Base-by-base conservation (phyloP, 1,140 invertebrate species). In the Leptinotarsa texana region DNA sequence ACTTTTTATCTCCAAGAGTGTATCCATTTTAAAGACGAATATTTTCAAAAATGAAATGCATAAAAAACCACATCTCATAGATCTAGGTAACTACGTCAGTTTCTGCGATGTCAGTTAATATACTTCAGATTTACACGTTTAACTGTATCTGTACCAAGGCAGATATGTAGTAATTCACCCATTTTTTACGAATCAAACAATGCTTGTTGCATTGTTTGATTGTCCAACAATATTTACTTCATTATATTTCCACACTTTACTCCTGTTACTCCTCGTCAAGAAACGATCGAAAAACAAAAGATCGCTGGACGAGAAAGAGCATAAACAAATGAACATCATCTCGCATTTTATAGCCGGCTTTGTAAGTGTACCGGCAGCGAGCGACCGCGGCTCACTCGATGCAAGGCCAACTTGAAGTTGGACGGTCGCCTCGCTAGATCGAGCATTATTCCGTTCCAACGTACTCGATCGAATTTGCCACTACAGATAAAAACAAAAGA, bases 301-400 rank as follows among this genome's bases (percentile, higher is more conserved):
- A 72, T 63, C 24, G n/a, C 51, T 51, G 47, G 18, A 17, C 17
- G 47, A 48, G 69, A 42, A 42, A 27, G 48, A 21, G 47, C 47
- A 69, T 18, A 69, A 69, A 69, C 68, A 69, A 69, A 69, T 69
- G 68, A 69, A 69, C 69, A 72, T 72, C 69, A 27, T 62, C 57
- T 71, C 48, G 69, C 69, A 33, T 69, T 69, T 49, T 69, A 69
- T 33, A 48, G 67, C 27, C 42, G 33, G 67, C 67, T 66, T n/a
- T 66, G 63, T 66, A 33, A 21, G 63, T 66, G 21, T 66, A 66
- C 24, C 18, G 17, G 65, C 24, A 67, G 27, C 67, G 42, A 69
- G 63, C 63, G 63, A 65, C 15, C 51, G 51, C 24, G 22, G 18
- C 24, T 65, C 22, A 22, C 48, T 33, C 69, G 51, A 17, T 62